Evolutionary conservation across 2,888 invertebrate species (phyloP).

Genomic region (Cantharis rustica): DNA sequence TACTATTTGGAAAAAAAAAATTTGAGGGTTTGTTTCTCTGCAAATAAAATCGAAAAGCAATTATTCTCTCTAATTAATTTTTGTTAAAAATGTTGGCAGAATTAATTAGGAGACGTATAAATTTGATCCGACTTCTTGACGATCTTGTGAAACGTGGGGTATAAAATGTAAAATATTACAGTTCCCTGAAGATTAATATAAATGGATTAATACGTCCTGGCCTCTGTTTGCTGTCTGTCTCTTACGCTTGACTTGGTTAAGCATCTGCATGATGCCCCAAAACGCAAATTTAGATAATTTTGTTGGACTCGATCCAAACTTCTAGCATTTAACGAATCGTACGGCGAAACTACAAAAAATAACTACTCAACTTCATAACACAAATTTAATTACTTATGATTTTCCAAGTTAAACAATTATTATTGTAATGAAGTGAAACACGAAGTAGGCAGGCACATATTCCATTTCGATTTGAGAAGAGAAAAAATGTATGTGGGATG

Average conservation of each 20-base stretch:
- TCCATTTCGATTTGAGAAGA: not conserved
- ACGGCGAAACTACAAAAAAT: slow-evolving; percentile 4
- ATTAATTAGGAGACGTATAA: slow-evolving; percentile 2
- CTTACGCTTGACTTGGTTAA: slow-evolving; percentile 30
- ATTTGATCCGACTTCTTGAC: not conserved
- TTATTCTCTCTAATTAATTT: not conserved
- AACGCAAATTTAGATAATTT: slow-evolving; percentile 37
- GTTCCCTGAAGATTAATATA: slow-evolving; percentile 26
- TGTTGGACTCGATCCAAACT: slow-evolving; percentile 34
- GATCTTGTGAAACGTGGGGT: slow-evolving; percentile 1
- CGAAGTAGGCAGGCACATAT: not conserved
- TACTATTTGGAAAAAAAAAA: not conserved
- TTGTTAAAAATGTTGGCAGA: not conserved
- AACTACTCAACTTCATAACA: not conserved
- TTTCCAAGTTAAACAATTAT: not conserved
- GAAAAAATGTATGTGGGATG: not conserved
- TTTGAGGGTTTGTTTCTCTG: not conserved
- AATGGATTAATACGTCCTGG: slow-evolving; percentile 27
- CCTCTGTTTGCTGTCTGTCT: slow-evolving; percentile 31
- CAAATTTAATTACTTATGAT: not conserved
- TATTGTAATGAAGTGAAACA: not conserved
- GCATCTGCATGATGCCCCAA: slow-evolving; percentile 24
- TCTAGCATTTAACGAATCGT: slow-evolving; percentile 12
- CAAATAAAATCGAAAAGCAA: not conserved
- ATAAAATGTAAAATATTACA: slow-evolving; percentile 27